Conservation (phyloP, 2,113 vertebrate genomes). For the Gallinago paraguaiae region DNA sequence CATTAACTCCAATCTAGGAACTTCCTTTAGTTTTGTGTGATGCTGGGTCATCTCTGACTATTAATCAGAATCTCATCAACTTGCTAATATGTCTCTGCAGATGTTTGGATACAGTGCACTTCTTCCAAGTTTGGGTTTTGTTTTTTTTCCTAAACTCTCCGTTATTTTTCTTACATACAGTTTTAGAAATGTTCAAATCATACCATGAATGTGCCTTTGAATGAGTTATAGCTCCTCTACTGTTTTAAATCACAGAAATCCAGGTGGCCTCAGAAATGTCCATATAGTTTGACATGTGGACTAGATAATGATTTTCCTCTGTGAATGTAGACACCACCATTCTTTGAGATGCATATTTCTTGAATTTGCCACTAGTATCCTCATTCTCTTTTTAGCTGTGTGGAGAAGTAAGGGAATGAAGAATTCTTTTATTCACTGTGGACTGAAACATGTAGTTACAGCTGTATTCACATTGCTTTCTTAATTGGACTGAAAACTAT, state of each 20-base stretch:
- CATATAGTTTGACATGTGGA: neutral
- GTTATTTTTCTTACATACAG: neutral
- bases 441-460: too few species aligned
- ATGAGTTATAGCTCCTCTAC: neutral
- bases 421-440: too few species aligned
- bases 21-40: neutral
- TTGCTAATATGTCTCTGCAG: neutral
- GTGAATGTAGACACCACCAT: neutral
- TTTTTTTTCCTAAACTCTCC: neutral
- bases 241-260: neutral
- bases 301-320: conserved; percentile 2
- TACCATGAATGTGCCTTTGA: neutral
- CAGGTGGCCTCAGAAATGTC: neutral
- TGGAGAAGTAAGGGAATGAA: too few species aligned
- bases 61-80: neutral
- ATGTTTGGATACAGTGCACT: neutral
- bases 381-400: neutral
- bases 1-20: neutral
- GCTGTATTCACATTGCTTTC: neutral
- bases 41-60: neutral
- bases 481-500: neutral
- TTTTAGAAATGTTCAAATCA: neutral
- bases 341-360: neutral
- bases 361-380: neutral
- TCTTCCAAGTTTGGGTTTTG: neutral